phyloP scores from a whole-genome alignment of 2,888 invertebrate genomes.

The Chelonus formosanus region DNA sequence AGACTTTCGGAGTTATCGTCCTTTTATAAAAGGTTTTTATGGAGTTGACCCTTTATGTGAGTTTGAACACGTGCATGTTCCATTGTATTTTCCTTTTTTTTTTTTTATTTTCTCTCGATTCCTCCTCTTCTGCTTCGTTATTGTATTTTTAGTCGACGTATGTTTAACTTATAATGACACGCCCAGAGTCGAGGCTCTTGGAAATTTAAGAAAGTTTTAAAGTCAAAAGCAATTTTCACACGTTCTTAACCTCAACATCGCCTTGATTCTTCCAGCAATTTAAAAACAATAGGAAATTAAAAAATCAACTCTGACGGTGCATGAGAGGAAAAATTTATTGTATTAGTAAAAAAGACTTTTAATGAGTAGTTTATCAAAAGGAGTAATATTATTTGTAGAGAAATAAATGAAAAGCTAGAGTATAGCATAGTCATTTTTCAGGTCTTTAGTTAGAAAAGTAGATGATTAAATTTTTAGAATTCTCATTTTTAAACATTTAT shows the following conservation, averaged over 20 bases:
- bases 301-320: too few species aligned
- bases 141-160: slow-evolving; percentile 33
- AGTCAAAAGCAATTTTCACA: not conserved
- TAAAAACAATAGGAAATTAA: too few species aligned
- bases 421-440: too few species aligned
- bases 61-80: slow-evolving; percentile 2
- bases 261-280: too few species aligned
- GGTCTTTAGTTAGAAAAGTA: too few species aligned
- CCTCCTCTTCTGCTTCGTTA: slow-evolving; percentile 24
- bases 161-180: slow-evolving; percentile 23
- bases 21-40: slow-evolving; percentile 4
- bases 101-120: slow-evolving; percentile 18
- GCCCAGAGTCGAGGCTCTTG: slow-evolving; percentile 8
- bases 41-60: slow-evolving; percentile 2
- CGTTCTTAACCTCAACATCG: not conserved
- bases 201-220: not conserved
- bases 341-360: too few species aligned
- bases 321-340: too few species aligned
- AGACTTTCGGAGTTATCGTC: slow-evolving; percentile 9
- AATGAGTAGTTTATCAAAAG: too few species aligned
- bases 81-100: slow-evolving; percentile 5
- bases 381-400: too few species aligned
- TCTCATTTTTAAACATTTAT: too few species aligned
- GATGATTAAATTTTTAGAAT: too few species aligned
- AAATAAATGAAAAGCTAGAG: too few species aligned